Base-by-base conservation (phyloP, 2,113 vertebrate species). In the Pardalotus punctatus region DNA sequence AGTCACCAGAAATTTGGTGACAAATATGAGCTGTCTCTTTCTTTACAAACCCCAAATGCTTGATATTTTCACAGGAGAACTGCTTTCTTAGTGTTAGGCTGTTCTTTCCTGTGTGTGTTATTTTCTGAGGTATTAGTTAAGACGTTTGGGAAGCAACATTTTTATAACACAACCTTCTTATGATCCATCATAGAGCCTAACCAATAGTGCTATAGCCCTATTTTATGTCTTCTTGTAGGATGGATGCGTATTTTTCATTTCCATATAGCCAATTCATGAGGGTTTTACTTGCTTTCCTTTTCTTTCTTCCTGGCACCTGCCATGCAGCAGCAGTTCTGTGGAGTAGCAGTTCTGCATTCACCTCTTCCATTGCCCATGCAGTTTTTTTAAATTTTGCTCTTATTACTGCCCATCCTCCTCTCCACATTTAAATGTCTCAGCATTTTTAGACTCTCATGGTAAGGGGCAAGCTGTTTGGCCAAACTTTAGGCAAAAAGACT, bases 341-440 rank as follows among this genome's bases (percentile, higher is more conserved):
- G 19, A 82, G 22, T 1, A 45, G 36, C 31, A 54, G 43, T 76
- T 86, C 40, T 70, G 22, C 38, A 11, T 47, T 87, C 22, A 5
- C 11, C 24, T 64, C 27, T 47, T 24, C 33, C 5, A 3, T 12
- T 45, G 19, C 14, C 48, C 0, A 0, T 14, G 2, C 24, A 12
- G 3, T 10, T 94, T 78, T 53, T 43, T 29, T 45, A 47, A 84
- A 62, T 24, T 43, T 74, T 1, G 0, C 12, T 60, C 9, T 25
- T 38, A 3, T 14, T 50, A 12, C 24, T 86, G 20, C 31, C 28
- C 38, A 35, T 15, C 14, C 7, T 10, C 20, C 36, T 57, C 21
- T 62, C 36, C 20, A 9, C 51, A 18, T 66, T 72, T 25, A 62
- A 13, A 33, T 3, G 1, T 50, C 16, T 38, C 57, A 19, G 28